Evolutionary conservation across 2,888 invertebrate genomes (phyloP).

Genomic region (Orthosia incerta): DNA sequence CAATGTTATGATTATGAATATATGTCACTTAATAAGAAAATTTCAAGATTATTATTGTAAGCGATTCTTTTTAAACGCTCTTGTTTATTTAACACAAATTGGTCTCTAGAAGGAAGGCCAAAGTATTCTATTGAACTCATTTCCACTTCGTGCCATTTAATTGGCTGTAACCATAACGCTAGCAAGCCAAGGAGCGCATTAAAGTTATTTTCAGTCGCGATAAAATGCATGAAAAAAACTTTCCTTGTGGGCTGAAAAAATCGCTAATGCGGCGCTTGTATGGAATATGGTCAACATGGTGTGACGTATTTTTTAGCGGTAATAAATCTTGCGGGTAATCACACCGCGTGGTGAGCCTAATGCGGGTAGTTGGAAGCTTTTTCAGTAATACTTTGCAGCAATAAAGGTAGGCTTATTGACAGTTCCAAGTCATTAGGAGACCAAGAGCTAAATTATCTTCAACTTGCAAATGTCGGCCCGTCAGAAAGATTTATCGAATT

Average conservation of each 20-base stretch:
- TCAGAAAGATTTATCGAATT: slow-evolving; percentile 33
- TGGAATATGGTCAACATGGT: slow-evolving; percentile 14
- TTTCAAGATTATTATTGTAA: background rate
- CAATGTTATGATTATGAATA: background rate
- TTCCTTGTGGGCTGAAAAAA: slow-evolving; percentile 41
- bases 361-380: slow-evolving; percentile 33
- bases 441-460: slow-evolving; percentile 14
- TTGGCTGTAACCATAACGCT: slow-evolving; percentile 44
- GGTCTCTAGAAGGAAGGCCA: slow-evolving; percentile 22
- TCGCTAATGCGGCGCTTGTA: slow-evolving; percentile 48
- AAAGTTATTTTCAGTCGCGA: slow-evolving; percentile 58
- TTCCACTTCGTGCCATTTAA: slow-evolving; percentile 46
- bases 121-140: slow-evolving; percentile 34
- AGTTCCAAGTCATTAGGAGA: slow-evolving; percentile 31
- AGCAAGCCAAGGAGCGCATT: slow-evolving; percentile 27
- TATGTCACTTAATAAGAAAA: background rate
- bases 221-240: slow-evolving; percentile 46
- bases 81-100: slow-evolving; percentile 18
- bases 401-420: slow-evolving; percentile 32
- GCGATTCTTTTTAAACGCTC: background rate
- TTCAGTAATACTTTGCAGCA: slow-evolving; percentile 36
- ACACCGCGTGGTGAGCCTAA: slow-evolving; percentile 24
- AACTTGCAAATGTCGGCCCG: background rate
- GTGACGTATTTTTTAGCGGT: slow-evolving; percentile 39
- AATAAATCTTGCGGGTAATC: slow-evolving; percentile 47